Evolutionary conservation across 2,113 vertebrate species (phyloP).

Genomic region (Dicrurus megarhynchus): DNA sequence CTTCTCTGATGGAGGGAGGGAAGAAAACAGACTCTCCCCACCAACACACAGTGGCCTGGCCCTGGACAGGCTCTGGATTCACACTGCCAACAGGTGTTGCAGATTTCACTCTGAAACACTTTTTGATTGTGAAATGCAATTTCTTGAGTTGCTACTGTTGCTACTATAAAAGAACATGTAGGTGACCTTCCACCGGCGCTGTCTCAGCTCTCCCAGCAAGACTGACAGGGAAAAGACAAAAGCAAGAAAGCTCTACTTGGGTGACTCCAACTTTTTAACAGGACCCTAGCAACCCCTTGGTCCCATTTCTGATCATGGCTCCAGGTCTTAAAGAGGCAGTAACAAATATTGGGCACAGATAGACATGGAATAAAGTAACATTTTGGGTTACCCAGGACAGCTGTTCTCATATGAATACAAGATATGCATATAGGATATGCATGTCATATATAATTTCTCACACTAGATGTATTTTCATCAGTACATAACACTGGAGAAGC

Average conservation of each 20-base stretch:
- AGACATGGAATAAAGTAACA: neutral
- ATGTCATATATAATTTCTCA: neutral
- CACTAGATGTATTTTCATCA: neutral
- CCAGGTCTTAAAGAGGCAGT: neutral
- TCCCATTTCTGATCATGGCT: neutral
- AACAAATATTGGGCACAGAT: neutral
- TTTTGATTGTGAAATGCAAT: neutral
- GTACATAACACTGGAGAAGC: neutral
- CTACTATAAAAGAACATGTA: neutral
- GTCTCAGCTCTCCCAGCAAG: neutral
- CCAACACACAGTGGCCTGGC: too few species aligned
- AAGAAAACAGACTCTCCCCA: neutral
- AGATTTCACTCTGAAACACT: neutral
- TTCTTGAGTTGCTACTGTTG: neutral
- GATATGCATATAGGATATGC: neutral
- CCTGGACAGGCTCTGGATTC: neutral
- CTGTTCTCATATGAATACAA: neutral
- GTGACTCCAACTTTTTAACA: neutral
- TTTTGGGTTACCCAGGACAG: neutral
- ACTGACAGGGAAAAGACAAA: neutral
- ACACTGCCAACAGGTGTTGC: neutral
- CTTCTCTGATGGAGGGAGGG: neutral
- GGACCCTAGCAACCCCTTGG: neutral
- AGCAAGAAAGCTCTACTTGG: neutral
- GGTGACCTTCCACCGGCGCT: accelerated